Base-by-base conservation (phyloP, 2,888 invertebrate species). In the Cephus spinipes region DNA sequence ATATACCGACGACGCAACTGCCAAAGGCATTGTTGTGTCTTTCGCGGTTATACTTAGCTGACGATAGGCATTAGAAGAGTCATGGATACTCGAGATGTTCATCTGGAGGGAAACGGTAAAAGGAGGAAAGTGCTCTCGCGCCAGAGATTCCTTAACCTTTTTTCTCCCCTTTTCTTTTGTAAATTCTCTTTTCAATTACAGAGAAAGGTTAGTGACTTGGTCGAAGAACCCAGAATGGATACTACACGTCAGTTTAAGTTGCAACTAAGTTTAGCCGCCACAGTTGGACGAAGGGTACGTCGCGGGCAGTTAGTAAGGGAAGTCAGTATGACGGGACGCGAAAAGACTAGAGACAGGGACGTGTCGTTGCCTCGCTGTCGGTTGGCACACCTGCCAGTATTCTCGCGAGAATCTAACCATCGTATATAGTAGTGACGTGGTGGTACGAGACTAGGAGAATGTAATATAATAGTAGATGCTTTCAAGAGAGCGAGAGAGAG, bases 311-410 rank as follows among this genome's bases (percentile, higher is more conserved):
- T 55, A 55, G 55, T 55, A 83, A 78, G 82, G 84, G 80, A 74
- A 80, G 81, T 87, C 84, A 83, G 79, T 79, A 82, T 82, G 81
- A 81, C 71, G 81, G 82, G 83, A 79, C 80, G 82, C 79, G 82
- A 86, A 80, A 85, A 83, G 85, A 83, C 81, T 75, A 76, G 79
- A 82, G 85, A 84, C 85, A 85, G 80, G 80, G 79, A 83, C 80
- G 84, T 81, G 83, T 82, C 83, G 83, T 83, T 84, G 84, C 84
- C 84, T 84, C 81, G 81, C 77, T 81, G 76, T 80, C 78, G 80
- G 85, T 87, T 89, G 88, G 86, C 89, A 88, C 90, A 90, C 89
- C 90, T 90, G 90, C 88, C 86, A 85, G 83, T 83, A 85, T 88
- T 86, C 87, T 77, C 84, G 83, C 82, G 55, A 55, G 55, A 55